Base-by-base conservation (phyloP, 1,140 invertebrate genomes). In the Drosophila kurseongensis region DNA sequence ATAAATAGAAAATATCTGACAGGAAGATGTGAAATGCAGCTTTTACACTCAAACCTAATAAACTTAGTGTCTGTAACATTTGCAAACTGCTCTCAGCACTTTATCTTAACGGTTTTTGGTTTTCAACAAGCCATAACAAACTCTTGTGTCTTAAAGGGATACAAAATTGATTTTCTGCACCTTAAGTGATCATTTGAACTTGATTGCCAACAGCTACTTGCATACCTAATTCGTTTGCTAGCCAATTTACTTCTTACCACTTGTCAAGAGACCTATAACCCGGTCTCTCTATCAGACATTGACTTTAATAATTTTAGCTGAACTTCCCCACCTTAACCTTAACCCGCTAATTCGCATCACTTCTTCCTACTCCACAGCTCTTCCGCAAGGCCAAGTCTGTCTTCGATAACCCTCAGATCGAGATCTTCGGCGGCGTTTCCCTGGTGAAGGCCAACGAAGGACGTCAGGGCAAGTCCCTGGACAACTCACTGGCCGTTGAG, bases 351-450 rank as follows among this genome's bases (percentile, higher is more conserved):
- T 44, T 54, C 0, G 29, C 9, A 12, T 47, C 35, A 59, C 12
- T 63, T 18, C 57, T 18, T 12, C 23, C 23, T 47, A 36, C 61
- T 51, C 55, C 73, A 59, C 79, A 93, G 93, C 82, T 95, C 45
- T 95, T 93, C 92, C 92, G 94, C 32, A 93, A 93, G 73, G 94
- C 94, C 5, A 94, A 93, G 78, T 93, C 94, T n/a, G 94, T 95
- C 84, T 95, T 95, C 79, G 93, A 93, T 35, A 94, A 93, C 79
- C 94, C 95, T 50, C 93, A 83, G 69, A 91, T 95, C 48, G 94
- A 95, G 58, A 63, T 95, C 35, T 90, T 94, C 45, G 93, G 93
- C 47, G 95, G 95, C 38, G 91, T 95, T 13, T 94, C 93, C 5
- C 75, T 95, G 23, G 93, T 94, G 58, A 94, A 94, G 90, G 92